Evolutionary conservation across 2,113 vertebrate species (phyloP), one percentile per base, ranked within the genome.

Genomic region (Xerus inauris): DNA sequence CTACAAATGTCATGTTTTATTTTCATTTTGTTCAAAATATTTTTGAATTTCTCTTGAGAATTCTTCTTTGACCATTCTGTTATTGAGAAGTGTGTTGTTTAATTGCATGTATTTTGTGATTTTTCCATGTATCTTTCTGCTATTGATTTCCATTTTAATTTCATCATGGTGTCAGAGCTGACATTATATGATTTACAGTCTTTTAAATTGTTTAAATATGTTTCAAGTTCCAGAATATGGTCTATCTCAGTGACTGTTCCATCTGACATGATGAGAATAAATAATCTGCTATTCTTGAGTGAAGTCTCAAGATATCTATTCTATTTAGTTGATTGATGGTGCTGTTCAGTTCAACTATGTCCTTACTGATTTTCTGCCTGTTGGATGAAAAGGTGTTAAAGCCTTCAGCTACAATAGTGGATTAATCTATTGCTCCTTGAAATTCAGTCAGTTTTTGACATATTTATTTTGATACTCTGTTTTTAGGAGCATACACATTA

Each of bases 121-220:
- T 91, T n/a, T 87, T 80, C 42, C 80, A 77, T 22, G 26, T 77
- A 54, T 85, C 20, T 91, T 77, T 38, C 47, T 80, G 49, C 30
- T 81, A 85, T 64, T 79, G 9, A 86, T n/a, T 30, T 73, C 73
- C 91, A 86, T 76, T 72, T 85, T 81, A 64, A 87, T 64, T 73
- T 45, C 26, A 30, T 16, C 69, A 54, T 75, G 57, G 19, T 91
- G 28, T 80, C 3, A 72, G 73, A 80, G n/a, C 38, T n/a, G 20
- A 95, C 30, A 54, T 24, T 54, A 20, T 47, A 64, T 80, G 30
- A 86, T n/a, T 79, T 59, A 54, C 26, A 91, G 12, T 71, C 54
- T 42, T 51, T 86, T 54, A 40, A 51, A n/a, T n/a, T 72, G 40
- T 65, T 67, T 45, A 54, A n/a, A 14, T 35, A 28, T 49, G 16